A percentile compares a stretch with the other conserved stretches of the same genome.
These are phyloP conservation scores for Bufo bufo DNA, from an alignment of 2,113 vertebrate species.

Conservation along the genomic window DNA sequence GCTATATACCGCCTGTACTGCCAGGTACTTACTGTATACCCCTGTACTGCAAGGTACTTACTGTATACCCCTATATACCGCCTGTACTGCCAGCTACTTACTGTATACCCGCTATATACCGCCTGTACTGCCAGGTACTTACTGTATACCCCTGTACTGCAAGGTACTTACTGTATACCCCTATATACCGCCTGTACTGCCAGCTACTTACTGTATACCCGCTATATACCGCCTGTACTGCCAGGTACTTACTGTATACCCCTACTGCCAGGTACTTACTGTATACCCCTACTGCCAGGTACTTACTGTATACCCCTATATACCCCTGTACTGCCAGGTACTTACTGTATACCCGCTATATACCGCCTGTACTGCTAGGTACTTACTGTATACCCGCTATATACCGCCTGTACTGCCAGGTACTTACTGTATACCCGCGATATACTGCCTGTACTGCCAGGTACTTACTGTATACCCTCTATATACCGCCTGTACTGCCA, in stretches of 20 bases:
- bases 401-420: slow-evolving; percentile 89
- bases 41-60: slow-evolving; percentile 80
- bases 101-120: too few relatives aligned
- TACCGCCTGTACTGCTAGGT: slow-evolving; percentile 88
- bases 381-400: slow-evolving; percentile 8
- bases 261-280: neutral
- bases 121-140: neutral
- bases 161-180: neutral
- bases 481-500: slow-evolving; percentile 85
- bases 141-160: too few relatives aligned
- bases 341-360: slow-evolving; percentile 45
- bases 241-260: too few relatives aligned
- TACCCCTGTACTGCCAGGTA: slow-evolving; percentile 72
- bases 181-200: slow-evolving; percentile 76
- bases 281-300: too few relatives aligned
- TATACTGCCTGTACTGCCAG: slow-evolving; percentile 86
- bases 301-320: slow-evolving; percentile 60
- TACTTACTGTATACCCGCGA: slow-evolving; percentile 56
- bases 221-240: slow-evolving; percentile 39
- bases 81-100: too few relatives aligned
- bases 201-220: neutral
- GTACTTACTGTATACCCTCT: slow-evolving; percentile 63
- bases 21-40: neutral
- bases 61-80: neutral
- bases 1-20: neutral